Conservation (phyloP, 1,140 invertebrate genomes). For the Dreissena polymorpha region DNA sequence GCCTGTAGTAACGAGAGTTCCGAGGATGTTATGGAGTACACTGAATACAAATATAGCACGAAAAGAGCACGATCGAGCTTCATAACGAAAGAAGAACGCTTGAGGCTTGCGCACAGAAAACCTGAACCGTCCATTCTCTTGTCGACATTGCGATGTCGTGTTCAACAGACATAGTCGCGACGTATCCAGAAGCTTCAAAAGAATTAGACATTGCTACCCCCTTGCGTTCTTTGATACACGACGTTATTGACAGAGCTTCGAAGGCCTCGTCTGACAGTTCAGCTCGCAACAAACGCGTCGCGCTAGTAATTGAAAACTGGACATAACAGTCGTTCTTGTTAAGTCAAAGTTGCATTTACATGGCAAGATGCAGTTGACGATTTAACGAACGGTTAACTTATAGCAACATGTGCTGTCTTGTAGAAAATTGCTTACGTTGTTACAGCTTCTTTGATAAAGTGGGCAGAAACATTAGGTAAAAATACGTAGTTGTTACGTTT, state of each 20-base stretch:
- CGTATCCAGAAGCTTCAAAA: background rate
- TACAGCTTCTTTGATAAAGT: too few relatives aligned
- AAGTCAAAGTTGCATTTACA: too few relatives aligned
- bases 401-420: too few relatives aligned
- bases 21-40: background rate
- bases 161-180: background rate
- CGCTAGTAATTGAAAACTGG: background rate
- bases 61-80: conserved; percentile 15
- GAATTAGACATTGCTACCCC: background rate
- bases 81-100: conserved; percentile 22
- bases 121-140: conserved; percentile 12
- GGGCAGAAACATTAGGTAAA: too few relatives aligned
- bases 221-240: too few relatives aligned
- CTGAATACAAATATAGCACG: conserved; percentile 16
- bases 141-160: conserved; percentile 7
- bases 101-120: conserved; percentile 18
- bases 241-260: background rate
- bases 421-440: too few relatives aligned
- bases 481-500: too few relatives aligned
- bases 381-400: too few relatives aligned
- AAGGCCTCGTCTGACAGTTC: background rate
- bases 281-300: background rate
- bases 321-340: too few relatives aligned
- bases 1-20: background rate
- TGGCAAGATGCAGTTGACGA: too few relatives aligned